A percentile compares a stretch with the other conserved stretches of the same genome.
Evolutionary conservation across 1,140 invertebrate genomes (phyloP).

Genomic region (Ostrea edulis): DNA sequence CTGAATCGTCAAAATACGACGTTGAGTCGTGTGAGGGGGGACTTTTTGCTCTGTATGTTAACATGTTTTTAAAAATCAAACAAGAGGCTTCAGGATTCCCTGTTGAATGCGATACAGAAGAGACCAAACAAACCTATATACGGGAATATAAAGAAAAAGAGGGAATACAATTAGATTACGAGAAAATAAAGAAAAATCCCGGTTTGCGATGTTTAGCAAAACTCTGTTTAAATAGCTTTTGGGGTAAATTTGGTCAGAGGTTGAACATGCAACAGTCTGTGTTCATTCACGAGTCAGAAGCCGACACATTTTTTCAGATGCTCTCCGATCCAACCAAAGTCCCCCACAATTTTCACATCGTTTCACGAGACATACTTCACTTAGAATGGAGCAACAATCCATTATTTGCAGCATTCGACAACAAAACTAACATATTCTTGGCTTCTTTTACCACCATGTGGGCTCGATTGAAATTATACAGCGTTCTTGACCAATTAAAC

Average conservation of each 20-base stretch:
- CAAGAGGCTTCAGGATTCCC: no score
- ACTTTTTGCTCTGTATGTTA: constrained; percentile 52
- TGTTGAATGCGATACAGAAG: constrained; percentile 9
- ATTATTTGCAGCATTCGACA: no score
- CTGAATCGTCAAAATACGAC: constrained; percentile 67
- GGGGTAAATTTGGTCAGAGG: no score
- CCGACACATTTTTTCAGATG: no score
- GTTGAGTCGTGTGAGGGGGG: constrained; percentile 10
- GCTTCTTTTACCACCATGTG: constrained; percentile 78
- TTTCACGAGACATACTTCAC: no score
- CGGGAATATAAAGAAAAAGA: constrained; percentile 28
- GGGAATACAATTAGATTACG: constrained; percentile 46
- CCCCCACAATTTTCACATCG: no score
- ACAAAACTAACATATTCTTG: constrained; percentile 72
- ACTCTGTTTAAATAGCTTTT: no score
- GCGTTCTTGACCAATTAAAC: constrained; percentile 70
- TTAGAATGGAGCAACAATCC: no score
- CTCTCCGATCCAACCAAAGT: no score
- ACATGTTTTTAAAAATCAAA: constrained; percentile 44
- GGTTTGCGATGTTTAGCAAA: no score
- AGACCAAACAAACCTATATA: constrained; percentile 11
- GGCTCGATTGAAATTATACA: constrained; percentile 77
- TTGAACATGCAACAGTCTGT: no score
- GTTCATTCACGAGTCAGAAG: no score
- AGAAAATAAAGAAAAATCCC: constrained; percentile 74